Percentiles rank a stretch among this genome's conserved stretches.
Evolutionary conservation across 2,888 invertebrate species (phyloP).

Genomic region (Aproaerema taeniolella): DNA sequence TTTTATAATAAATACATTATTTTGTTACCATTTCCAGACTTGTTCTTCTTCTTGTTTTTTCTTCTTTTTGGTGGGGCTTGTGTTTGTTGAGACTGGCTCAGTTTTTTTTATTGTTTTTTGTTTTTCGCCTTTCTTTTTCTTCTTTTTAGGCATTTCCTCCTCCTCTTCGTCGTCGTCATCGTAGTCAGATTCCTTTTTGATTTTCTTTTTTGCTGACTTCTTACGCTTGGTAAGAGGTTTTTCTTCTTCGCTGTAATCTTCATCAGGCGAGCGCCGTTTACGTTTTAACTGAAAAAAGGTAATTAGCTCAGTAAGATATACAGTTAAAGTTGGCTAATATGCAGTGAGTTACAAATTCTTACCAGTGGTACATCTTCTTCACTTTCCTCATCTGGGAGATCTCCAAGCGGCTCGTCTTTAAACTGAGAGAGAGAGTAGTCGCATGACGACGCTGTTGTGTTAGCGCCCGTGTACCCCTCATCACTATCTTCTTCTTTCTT

Average conservation of each 20-base stretch:
- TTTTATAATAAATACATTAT: too few species aligned
- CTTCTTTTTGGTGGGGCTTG: constrained; percentile 82
- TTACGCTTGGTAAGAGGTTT: constrained; percentile 83
- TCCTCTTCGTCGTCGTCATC: constrained; percentile 77
- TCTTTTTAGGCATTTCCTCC: constrained; percentile 76
- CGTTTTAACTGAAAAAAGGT: constrained; percentile 37
- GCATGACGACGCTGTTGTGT: constrained; percentile 81
- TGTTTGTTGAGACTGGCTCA: constrained; percentile 35
- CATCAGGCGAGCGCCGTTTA: constrained; percentile 60
- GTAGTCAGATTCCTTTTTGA: constrained; percentile 78
- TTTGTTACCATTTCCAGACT: constrained; percentile 91
- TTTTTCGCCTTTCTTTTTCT: constrained; percentile 63
- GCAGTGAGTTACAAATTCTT: too few species aligned
- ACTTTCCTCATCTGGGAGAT: constrained; percentile 69
- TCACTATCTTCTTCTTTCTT: constrained; percentile 66
- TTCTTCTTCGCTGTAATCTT: constrained; percentile 85
- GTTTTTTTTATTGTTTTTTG: constrained; percentile 31
- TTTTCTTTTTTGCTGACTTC: constrained; percentile 80
- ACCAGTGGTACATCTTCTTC: constrained; percentile 89
- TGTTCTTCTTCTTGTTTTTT: constrained; percentile 89
- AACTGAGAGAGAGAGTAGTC: constrained; percentile 85
- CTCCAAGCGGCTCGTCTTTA: constrained; percentile 75
- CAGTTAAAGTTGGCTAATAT: too few species aligned
- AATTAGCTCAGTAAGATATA: too few species aligned
- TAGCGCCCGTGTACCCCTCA: constrained; percentile 54